phyloP scores from a whole-genome alignment of 2,888 invertebrate species.

The Amiota mariae region DNA sequence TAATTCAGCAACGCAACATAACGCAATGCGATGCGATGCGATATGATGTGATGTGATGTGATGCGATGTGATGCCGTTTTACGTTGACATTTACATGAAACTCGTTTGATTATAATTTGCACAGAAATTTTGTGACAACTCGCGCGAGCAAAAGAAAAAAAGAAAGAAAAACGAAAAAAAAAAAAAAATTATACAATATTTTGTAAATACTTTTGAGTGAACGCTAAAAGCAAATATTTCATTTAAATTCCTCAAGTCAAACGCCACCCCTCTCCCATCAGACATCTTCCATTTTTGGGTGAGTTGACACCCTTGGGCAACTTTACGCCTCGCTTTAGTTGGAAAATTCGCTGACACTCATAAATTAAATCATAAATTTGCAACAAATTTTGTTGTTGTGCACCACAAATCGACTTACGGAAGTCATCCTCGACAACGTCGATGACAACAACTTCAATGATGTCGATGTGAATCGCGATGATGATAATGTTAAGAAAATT shows the following conservation, averaged over 20 bases:
- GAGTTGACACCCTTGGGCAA: neutral
- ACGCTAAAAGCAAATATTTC: conserved; percentile 14
- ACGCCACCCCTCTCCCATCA: neutral
- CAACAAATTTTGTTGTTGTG: conserved; percentile 45
- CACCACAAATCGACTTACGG: conserved; percentile 16
- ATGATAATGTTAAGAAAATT: conserved; percentile 39
- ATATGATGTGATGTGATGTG: no score
- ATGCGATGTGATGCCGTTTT: neutral
- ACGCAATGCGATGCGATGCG: no score
- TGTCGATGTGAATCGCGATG: neutral
- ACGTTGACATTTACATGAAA: neutral
- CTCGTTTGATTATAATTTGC: conserved; percentile 11
- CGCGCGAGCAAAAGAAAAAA: neutral
- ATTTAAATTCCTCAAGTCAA: conserved; percentile 1
- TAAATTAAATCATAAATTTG: conserved; percentile 66
- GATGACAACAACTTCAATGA: neutral
- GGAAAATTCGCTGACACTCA: conserved; percentile 45
- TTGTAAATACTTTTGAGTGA: no score
- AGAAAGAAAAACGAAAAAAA: no score
- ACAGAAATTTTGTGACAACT: neutral
- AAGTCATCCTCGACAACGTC: conserved; percentile 3
- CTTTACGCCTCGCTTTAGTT: neutral
- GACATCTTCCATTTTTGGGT: no score
- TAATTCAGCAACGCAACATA: no score
- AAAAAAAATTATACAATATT: no score